Evolutionary conservation across 2,113 vertebrate species (phyloP).

Genomic region (Bubo scandiacus): DNA sequence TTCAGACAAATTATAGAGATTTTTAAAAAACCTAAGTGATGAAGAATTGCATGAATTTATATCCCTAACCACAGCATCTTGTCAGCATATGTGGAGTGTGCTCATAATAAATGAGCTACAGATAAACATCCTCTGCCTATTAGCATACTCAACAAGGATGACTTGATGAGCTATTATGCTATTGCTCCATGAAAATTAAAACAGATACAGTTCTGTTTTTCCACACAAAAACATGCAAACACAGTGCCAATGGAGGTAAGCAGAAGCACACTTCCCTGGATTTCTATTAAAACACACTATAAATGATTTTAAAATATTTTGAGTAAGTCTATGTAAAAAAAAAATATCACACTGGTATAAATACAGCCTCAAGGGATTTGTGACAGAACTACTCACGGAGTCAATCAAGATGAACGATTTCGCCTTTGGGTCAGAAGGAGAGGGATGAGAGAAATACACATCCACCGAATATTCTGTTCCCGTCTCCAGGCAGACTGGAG

Average conservation of each 20-base stretch:
- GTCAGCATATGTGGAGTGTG: neutral
- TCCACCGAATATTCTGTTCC: slow-evolving; percentile 79
- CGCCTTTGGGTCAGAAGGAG: slow-evolving; percentile 13
- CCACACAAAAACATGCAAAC: neutral
- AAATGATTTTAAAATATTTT: neutral
- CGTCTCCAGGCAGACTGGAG: slow-evolving; percentile 76
- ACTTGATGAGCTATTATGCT: neutral
- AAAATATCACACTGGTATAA: neutral
- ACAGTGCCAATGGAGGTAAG: neutral
- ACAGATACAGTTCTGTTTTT: neutral
- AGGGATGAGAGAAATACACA: slow-evolving; percentile 76
- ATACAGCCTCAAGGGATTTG: neutral
- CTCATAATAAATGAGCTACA: neutral
- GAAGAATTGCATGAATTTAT: neutral
- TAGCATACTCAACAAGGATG: neutral
- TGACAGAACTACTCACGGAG: slow-evolving; percentile 78
- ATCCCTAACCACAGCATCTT: neutral
- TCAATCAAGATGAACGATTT: slow-evolving; percentile 81
- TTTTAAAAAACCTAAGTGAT: neutral
- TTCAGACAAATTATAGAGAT: neutral
- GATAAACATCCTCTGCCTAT: neutral
- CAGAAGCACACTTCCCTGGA: neutral
- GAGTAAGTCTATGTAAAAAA: neutral
- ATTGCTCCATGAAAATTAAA: neutral
- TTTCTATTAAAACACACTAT: neutral